Conservation (phyloP, 2,113 vertebrate species). For the Gallinago media region DNA sequence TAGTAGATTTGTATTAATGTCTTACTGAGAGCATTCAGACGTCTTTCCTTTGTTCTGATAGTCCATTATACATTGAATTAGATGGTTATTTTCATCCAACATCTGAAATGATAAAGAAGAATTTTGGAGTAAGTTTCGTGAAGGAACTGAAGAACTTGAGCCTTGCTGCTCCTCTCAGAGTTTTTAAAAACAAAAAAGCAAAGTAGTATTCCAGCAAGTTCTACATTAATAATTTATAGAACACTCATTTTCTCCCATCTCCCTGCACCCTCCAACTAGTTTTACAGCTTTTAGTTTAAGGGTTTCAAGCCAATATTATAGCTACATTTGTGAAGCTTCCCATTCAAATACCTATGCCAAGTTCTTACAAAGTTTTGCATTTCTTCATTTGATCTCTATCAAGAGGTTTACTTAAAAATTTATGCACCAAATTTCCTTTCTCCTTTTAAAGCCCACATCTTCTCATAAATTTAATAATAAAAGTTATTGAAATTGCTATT, state of each 20-base stretch:
- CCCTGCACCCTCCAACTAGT: not conserved
- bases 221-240: not conserved
- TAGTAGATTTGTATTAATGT: constrained; percentile 33
- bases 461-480: not conserved
- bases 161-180: not conserved
- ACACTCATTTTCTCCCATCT: not conserved
- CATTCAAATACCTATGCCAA: not conserved
- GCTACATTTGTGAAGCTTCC: not conserved
- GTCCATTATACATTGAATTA: constrained; percentile 99
- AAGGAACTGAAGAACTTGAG: not conserved
- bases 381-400: not conserved
- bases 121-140: not conserved
- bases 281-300: not conserved
- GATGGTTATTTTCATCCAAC: constrained; percentile 99
- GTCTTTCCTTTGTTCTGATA: constrained; percentile 99
- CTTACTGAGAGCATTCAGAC: constrained; percentile 98
- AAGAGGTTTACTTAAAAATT: not conserved
- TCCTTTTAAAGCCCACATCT: not conserved
- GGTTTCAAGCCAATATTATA: not conserved
- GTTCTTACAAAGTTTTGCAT: not conserved
- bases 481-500: not conserved
- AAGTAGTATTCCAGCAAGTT: not conserved
- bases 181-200: not conserved
- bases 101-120: constrained; percentile 83
- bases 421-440: not conserved